Conservation (phyloP, 2,888 invertebrate genomes). For the Eupeodes latifasciatus region DNA sequence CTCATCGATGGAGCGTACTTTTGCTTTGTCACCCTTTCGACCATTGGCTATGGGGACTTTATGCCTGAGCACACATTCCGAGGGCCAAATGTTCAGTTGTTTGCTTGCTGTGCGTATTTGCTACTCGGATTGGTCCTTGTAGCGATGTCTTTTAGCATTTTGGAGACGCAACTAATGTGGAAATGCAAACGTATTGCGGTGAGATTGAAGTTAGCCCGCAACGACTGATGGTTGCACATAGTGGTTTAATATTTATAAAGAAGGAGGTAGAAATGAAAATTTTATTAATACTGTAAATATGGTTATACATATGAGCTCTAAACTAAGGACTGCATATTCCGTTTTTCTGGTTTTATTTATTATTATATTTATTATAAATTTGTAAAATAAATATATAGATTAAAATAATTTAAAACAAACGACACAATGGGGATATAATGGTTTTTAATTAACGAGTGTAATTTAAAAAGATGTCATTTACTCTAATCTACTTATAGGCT, state of each 20-base stretch:
- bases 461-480: conserved; percentile 28
- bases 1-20: conserved; percentile 93
- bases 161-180: conserved; percentile 91
- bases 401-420: not conserved
- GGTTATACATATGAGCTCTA: conserved; percentile 33
- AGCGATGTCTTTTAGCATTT: conserved; percentile 93
- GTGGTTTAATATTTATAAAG: conserved; percentile 63
- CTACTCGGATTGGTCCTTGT: conserved; percentile 91
- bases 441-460: conserved; percentile 20
- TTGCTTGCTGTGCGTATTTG: conserved; percentile 92
- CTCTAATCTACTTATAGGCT: conserved; percentile 46
- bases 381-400: conserved; percentile 10
- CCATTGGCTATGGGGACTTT: conserved; percentile 92
- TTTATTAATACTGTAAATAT: conserved; percentile 49
- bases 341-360: conserved; percentile 3
- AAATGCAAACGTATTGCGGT: conserved; percentile 90
- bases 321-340: conserved; percentile 24
- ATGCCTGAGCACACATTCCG: conserved; percentile 86
- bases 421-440: conserved; percentile 4
- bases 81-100: conserved; percentile 87
- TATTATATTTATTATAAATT: no score
- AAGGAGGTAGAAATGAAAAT: conserved; percentile 12
- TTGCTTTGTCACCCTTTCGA: conserved; percentile 93
- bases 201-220: conserved; percentile 88
- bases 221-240: conserved; percentile 84